Conservation (phyloP, 2,888 invertebrate species). For the Caenorhabditis zanzibari region DNA sequence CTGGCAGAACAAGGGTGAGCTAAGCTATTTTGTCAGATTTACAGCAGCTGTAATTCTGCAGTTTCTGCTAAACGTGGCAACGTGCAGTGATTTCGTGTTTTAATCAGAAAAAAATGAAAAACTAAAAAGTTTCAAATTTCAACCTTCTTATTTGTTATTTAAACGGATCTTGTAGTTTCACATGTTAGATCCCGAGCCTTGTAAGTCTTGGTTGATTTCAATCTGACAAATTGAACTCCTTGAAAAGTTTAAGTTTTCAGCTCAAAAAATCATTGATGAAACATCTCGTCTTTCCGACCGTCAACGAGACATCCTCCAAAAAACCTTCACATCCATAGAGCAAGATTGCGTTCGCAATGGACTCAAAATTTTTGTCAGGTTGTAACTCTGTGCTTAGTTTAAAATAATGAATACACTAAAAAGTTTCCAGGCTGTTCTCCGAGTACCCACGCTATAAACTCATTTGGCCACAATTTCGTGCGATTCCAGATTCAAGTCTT, state of each 20-base stretch:
- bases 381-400: constrained; percentile 4
- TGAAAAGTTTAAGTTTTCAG: constrained; percentile 67
- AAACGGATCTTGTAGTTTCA: too few species aligned
- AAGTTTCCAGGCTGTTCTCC: constrained; percentile 76
- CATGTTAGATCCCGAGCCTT: too few species aligned
- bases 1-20: too few species aligned
- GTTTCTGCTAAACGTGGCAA: too few species aligned
- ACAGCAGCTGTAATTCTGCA: too few species aligned
- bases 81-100: too few species aligned
- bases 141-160: too few species aligned
- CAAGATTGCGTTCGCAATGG: constrained; percentile 71
- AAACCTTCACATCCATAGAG: constrained; percentile 73
- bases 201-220: too few species aligned
- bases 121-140: too few species aligned
- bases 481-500: constrained; percentile 80
- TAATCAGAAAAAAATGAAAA: too few species aligned
- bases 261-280: constrained; percentile 69
- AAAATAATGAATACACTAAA: not conserved
- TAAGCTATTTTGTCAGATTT: too few species aligned
- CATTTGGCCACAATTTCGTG: constrained; percentile 82
- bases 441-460: constrained; percentile 81
- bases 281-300: constrained; percentile 69
- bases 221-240: too few species aligned
- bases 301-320: constrained; percentile 73
- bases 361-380: constrained; percentile 75